Evolutionary conservation across 2,888 invertebrate genomes (phyloP), one percentile per base, ranked within the genome.

Genomic region (Ichneumoninae sp.): DNA sequence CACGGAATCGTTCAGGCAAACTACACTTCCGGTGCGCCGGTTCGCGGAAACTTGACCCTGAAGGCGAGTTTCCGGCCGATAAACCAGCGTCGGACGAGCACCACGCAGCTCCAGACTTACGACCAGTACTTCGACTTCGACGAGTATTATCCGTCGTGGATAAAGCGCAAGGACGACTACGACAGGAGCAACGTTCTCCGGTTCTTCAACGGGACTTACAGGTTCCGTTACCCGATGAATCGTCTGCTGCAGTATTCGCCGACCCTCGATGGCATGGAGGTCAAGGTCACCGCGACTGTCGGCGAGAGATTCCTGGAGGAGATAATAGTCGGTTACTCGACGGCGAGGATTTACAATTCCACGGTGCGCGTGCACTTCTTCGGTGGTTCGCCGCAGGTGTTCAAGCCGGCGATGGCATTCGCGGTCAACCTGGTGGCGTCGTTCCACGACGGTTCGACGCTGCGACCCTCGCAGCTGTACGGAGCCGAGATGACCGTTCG

Each of bases 341-440:
- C 97, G 82, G 97, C 98, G 0, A 95, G 98, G 87, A 96, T 99
- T 71, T 98, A 96, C 92, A 98, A 98, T 94, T 98, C 98, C 0
- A 97, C 97, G 7, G 95, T 98, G 7, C 96, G 96, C 76, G 95
- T 99, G 0, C 95, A 96, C 52, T 98, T 99, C 94, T 95, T 99
- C 1, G 99, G 99, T 0, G 98, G 97, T 47, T 96, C 97, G 0
- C 97, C 99, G 7, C 98, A 99, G 94, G 97, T 99, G 19, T 99
- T 99, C 94, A 99, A 99, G 93, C 99, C 99, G 0, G 95, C 97
- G 8, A 98, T 99, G 97, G 98, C 98, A 0, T 97, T 98, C 90
- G 96, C 96, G 3, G 89, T 94, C 1, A 93, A 97, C 96, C 95
- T 99, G 91, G 97, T 97, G 10, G 97, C 98, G 0, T 97, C 98